Evolutionary conservation across 2,888 invertebrate genomes (phyloP), one percentile per base, ranked within the genome.

Genomic region (Callimorpha dominula): DNA sequence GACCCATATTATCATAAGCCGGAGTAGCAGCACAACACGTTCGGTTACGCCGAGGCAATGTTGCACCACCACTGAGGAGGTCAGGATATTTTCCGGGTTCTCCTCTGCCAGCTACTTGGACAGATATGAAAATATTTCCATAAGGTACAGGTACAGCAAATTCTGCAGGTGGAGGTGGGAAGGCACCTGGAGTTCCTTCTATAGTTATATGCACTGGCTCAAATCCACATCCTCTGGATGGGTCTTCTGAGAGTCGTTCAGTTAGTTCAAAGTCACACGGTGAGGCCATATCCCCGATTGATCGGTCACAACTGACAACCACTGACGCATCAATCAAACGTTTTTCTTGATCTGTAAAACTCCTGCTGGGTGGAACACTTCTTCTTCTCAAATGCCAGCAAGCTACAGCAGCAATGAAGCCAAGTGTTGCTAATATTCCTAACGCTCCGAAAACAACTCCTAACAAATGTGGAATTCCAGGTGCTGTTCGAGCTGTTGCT

Each of bases 1-100:
- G 98, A 1, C 98, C 98, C 97, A 98, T 98, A 92, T 98, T 98
- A 93, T 99, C 98, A 90, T 98, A 98, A 69, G 97, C 98, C 54
- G 97, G 97, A 80, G 94, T 96, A 81, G 94, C 96, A 54, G 95
- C 92, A 89, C 94, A 96, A 79, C 94, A 96, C 63, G 91, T 93
- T 75, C 95, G 89, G 79, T 89, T 94, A 68, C 96, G 89, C 70
- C 96, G 89, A 12, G 96, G 96, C 62, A 96, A 83, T 73, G 96
- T 94, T 46, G 95, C 92, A 73, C 93, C 91, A 78, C 93, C 91
- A 77, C 93, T 94, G 81, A 98, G 92, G 78, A 98, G 94, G 92
- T 98, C 98, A 62, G 98, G 98, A 93, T 98, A 98, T 80, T 94
- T 95, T 2, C 90, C 93, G 9, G 94, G 91, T 71, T 95, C 95